Evolutionary conservation across 2,113 vertebrate species (phyloP), one percentile per base, ranked within the genome.

Genomic region (Scytalopus superciliaris): DNA sequence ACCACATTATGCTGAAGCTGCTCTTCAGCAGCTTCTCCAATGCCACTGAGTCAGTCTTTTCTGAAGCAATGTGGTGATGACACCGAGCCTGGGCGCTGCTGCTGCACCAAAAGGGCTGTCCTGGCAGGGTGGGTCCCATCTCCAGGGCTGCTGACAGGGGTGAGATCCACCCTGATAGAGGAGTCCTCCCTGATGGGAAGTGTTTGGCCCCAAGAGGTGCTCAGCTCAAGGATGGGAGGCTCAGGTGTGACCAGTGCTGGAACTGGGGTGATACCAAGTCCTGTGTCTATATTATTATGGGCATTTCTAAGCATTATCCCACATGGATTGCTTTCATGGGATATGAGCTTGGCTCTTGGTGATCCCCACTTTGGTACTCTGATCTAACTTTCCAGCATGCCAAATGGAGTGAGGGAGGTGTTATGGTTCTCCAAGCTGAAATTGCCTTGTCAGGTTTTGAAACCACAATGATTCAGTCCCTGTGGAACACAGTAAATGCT

Each of bases 1-100:
- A 87, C 73, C 74, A 85, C 62, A 19, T 56, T 50, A 18, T 89
- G 91, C 94, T 96, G 94, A 91, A 82, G 64, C 84, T 72, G 93
- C 89, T 92, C 69, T 91, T 91, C 70, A 21, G 0, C 16, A 17
- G 82, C 90, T 85, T 73, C 90, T 68, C 2, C 0, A 68, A 64
- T 53, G 77, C 87, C 70, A 90, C 84, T 1, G 0, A 90, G 82
- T 70, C 78, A 64, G 66, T 19, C 78, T 52, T 17, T 19, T 76
- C 66, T 40, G 87, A 49, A 76, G 85, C 70, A 73, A 57, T 11
- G 31, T 40, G 70, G 44, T 88, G 96, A 73, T 50, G 92, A 70
- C 63, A 14, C 13, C 15, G 12, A 53, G 31, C 37, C 60, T 3
- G 19, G n/a, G 24, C 0, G 35, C 30, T 40, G 56, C 49, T 35